Conservation (phyloP, 2,888 invertebrate genomes). For the Cosmia trapezina region DNA sequence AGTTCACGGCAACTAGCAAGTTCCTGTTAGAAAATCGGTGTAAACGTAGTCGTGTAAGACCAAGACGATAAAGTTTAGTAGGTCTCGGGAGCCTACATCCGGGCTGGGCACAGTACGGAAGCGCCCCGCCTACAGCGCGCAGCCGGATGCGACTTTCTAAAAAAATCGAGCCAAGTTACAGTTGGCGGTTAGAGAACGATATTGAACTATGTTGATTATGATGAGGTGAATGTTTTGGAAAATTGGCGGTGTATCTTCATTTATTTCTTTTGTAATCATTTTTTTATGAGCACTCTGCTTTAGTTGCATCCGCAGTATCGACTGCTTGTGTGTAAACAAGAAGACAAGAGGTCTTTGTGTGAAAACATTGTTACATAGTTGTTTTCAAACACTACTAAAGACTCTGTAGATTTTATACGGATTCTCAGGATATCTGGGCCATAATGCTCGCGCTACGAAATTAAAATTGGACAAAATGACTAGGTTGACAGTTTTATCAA, state of each 20-base stretch:
- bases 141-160: slow-evolving; percentile 90
- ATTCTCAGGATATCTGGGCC: not conserved
- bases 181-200: slow-evolving; percentile 65
- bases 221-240: slow-evolving; percentile 34
- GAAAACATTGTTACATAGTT: not conserved
- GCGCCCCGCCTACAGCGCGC: slow-evolving; percentile 79
- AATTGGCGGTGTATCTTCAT: slow-evolving; percentile 8
- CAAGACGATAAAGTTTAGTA: slow-evolving; percentile 73
- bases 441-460: not conserved
- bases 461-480: not conserved
- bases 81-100: slow-evolving; percentile 82
- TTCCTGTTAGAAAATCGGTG: slow-evolving; percentile 59
- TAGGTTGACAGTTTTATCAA: slow-evolving; percentile 4
- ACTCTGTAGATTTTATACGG: not conserved
- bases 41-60: slow-evolving; percentile 53
- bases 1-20: slow-evolving; percentile 42
- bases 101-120: slow-evolving; percentile 81
- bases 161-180: slow-evolving; percentile 83
- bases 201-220: slow-evolving; percentile 58
- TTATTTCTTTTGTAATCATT: slow-evolving; percentile 13
- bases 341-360: not conserved
- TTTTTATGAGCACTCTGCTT: not conserved
- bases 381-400: not conserved
- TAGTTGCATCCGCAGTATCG: not conserved
- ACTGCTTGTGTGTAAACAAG: not conserved